Base-by-base conservation (phyloP, 2,888 invertebrate species). In the Stenotaenia linearis region DNA sequence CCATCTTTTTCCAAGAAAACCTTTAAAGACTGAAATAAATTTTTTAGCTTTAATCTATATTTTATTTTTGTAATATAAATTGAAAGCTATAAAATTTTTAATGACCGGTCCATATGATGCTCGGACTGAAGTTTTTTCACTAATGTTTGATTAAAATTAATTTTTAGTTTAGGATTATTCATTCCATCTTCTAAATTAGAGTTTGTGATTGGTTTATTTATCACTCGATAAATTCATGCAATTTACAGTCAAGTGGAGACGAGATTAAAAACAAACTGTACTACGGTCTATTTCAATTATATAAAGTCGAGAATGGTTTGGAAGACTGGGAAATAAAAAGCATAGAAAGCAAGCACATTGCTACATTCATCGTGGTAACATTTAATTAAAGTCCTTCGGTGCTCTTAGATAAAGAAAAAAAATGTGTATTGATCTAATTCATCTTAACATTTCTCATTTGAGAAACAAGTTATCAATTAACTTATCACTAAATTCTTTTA, bases 391-490 rank as follows among this genome's bases (percentile, higher is more conserved):
- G 61, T 61, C 61, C 15, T 61, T 61, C 15, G 25, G 15, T 25
- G 61, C 25, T 28, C 3, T 23, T 61, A 28, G 25, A 61, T 23
- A 61, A 61, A 28, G 7, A 56, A 2, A 56, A 61, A 61, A 61
- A 61, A 0, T 9, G 4, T 4, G 12, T 61, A 28, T 61, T 25
- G 28, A 61, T 5, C 61, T 61, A 61, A 61, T 61, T 23, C 61
- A 61, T 61, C 61, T 61, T 61, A 15, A 18, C 61, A 61, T 15
- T 61, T 61, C 61, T 25, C 61, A 28, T 61, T 45, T 25, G 61
- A 9, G 61, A 61, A 61, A 61, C 61, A 61, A 61, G 12, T 61
- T 61, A 61, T 61, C 61, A 61, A 61, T 61, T 61, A 61, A 61
- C 61, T 61, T 61, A 61, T 61, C 61, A 25, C 61, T 9, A 25